Percentiles rank a stretch among this genome's conserved stretches.
phyloP scores from a whole-genome alignment of 2,113 vertebrate genomes.

The Ceuthmochares aereus region DNA sequence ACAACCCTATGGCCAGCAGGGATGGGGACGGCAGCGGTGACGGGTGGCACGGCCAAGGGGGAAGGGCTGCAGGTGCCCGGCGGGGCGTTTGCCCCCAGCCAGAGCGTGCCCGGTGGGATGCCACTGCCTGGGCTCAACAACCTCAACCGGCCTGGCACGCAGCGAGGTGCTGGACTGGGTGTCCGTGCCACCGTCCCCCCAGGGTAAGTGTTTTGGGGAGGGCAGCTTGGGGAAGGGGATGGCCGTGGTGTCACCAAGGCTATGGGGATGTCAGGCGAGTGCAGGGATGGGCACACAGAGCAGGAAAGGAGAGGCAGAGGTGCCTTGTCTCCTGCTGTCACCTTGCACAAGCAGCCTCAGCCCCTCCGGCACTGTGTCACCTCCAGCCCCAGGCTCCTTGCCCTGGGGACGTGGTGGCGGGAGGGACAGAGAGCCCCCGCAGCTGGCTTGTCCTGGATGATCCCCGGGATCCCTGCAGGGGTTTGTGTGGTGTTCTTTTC shows the following conservation, averaged over 20 bases:
- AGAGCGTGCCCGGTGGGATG: slow-evolving; percentile 53
- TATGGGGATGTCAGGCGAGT: background rate
- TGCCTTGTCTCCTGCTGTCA: background rate
- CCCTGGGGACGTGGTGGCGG: background rate
- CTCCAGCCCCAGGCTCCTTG: background rate
- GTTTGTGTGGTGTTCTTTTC: too few species aligned
- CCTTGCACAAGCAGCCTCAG: background rate
- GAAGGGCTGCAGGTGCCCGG: slow-evolving; percentile 79
- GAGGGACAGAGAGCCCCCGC: background rate
- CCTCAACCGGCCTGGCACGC: slow-evolving; percentile 91
- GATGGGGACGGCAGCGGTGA: background rate
- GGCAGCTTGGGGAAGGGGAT: background rate
- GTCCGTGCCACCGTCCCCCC: slow-evolving; percentile 86
- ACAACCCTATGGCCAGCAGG: slow-evolving; percentile 79
- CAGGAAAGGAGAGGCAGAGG: fast-evolving
- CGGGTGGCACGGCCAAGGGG: slow-evolving; percentile 69
- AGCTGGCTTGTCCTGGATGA: fast-evolving
- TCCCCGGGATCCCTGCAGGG: background rate
- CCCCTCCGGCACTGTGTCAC: background rate
- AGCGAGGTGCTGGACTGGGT: slow-evolving; percentile 80
- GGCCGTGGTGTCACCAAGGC: fast-evolving
- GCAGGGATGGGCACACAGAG: background rate
- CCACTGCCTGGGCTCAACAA: slow-evolving; percentile 91
- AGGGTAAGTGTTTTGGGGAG: slow-evolving; percentile 83
- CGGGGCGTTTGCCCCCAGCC: slow-evolving; percentile 69